Evolutionary conservation across 2,797 vertebrate genomes (phyloP), one percentile per base, ranked within the genome.

Genomic region (Thripadectes ignobilis): DNA sequence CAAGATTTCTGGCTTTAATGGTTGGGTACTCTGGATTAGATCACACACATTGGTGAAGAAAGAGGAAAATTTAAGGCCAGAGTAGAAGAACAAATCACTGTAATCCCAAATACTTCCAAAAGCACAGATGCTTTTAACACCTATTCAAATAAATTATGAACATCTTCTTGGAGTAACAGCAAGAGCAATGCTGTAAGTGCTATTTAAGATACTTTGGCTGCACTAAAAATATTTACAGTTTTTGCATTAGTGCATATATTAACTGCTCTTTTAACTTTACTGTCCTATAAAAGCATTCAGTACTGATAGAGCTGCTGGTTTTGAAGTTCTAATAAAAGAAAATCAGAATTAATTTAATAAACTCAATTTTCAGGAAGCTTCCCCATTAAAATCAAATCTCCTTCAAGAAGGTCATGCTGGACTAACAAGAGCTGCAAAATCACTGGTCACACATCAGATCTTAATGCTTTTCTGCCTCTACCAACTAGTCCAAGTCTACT

Each of bases 201-300:
- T 87, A 45, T 87, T 87, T 95, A 79, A 87, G 71, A 79, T 62
- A 76, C 43, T 82, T 86, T 59, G 36, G 58, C 39, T 48, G 15
- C 52, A 62, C 71, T 66, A 52, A 82, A 96, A 91, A 59, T 92
- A 93, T 87, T 93, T 89, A 91, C 74, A 79, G 7, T 32, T 82
- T 75, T n/a, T 91, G 29, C 23, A 75, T 69, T 88, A 84, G 12
- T 54, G 18, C n/a, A 57, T 69, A 19, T 58, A 55, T 76, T 91
- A 89, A 94, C 75, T 82, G 24, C 14, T 57, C 23, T 45, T 88
- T 32, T 78, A 78, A 27, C 17, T 92, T 89, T 73, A 52, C 48
- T 69, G 26, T 38, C 36, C 22, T 63, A 63, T 55, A 62, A 87
- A 96, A 93, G 26, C 30, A 14, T 32, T 79, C 38, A 85, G 41